These are phyloP conservation scores for Chloebia gouldiae DNA, from an alignment of 2,113 vertebrate species.

Conservation along the genomic window DNA sequence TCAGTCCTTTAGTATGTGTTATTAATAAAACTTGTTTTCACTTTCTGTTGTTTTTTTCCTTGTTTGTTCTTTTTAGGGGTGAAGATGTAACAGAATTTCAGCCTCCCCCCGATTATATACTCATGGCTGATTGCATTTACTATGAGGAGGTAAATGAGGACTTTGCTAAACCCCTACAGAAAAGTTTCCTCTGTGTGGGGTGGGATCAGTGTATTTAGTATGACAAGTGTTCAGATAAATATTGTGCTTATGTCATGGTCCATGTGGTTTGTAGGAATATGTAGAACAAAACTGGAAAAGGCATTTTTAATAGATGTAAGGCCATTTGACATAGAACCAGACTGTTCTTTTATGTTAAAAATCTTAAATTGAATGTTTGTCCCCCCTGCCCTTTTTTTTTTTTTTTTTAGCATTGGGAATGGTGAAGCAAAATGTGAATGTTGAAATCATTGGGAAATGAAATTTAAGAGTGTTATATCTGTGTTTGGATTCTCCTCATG, in stretches of 20 bases:
- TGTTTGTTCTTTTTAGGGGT: conserved; percentile 78
- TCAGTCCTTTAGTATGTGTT: fast-evolving
- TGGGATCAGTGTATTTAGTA: fast-evolving
- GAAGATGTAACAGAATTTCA: conserved; percentile 82
- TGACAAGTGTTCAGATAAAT: not conserved
- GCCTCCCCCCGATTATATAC: conserved; percentile 84
- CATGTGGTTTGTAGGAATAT: fast-evolving
- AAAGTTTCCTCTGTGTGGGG: not conserved
- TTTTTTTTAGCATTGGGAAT: not conserved
- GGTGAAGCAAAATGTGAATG: not conserved
- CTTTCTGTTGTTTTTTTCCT: not conserved
- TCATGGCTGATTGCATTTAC: conserved; percentile 99
- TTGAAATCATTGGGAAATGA: not conserved
- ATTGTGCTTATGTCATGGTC: fast-evolving
- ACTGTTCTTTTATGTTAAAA: not conserved
- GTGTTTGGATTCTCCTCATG: fast-evolving
- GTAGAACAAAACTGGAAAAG: not conserved
- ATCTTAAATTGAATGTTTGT: fast-evolving
- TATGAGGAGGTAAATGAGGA: conserved; percentile 87
- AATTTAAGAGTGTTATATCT: not conserved
- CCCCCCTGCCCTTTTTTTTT: fast-evolving
- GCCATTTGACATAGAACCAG: not conserved
- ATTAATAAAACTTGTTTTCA: not conserved
- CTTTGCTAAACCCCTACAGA: fast-evolving
- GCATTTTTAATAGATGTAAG: not conserved